Percentiles rank a stretch among this genome's conserved stretches.
phyloP scores from a whole-genome alignment of 2,113 vertebrate species.

The Chaetura pelagica region DNA sequence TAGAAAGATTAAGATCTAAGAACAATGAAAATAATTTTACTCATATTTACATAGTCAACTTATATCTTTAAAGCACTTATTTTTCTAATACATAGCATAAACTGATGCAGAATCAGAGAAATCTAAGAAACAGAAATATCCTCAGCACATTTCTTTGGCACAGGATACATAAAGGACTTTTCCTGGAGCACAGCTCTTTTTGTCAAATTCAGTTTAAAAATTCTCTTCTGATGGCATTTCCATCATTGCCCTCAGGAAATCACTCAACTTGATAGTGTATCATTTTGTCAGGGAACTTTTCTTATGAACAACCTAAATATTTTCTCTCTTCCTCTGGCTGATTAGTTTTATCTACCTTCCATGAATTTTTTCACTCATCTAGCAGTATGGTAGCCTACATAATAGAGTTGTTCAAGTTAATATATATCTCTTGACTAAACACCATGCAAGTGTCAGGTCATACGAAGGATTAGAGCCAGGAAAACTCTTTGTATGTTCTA shows the following conservation, averaged over 20 bases:
- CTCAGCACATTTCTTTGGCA: slow-evolving; percentile 35
- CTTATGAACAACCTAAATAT: background rate
- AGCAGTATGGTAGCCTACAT: background rate
- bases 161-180: background rate
- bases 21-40: background rate
- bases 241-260: slow-evolving; percentile 12
- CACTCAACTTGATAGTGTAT: background rate
- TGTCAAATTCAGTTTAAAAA: slow-evolving; percentile 17
- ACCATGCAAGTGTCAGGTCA: background rate
- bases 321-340: background rate
- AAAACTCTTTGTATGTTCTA: background rate
- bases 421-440: background rate
- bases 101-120: background rate
- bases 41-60: background rate
- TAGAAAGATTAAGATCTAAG: background rate
- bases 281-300: background rate
- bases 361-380: background rate
- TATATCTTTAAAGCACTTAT: background rate
- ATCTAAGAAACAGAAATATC: background rate
- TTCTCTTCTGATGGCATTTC: background rate
- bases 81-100: background rate
- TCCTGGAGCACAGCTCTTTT: slow-evolving; percentile 24
- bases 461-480: background rate
- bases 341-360: background rate
- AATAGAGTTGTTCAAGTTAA: background rate